Evolutionary conservation across 2,113 vertebrate genomes (phyloP), one percentile per base, ranked within the genome.

Genomic region (Neolamprologus sp.): DNA sequence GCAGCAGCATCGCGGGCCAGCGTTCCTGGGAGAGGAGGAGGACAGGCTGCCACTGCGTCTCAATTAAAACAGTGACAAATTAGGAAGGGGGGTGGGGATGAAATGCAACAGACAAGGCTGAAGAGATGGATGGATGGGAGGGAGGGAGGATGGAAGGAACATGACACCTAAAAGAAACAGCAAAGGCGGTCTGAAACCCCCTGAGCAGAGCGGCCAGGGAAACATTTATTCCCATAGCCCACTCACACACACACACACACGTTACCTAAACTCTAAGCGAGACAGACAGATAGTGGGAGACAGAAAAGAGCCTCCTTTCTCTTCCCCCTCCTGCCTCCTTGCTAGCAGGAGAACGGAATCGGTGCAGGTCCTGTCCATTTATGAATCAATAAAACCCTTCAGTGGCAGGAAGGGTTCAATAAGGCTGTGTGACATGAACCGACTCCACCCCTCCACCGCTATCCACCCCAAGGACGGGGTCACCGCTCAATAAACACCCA

Each of bases 331-430:
- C 57, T 80, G 75, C 75, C 28, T 47, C 42, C 42, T 19, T 75
- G 71, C 42, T 75, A 31, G 42, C 71, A 45, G 35, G 35, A 82
- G 68, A 78, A 31, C 33, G 16, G 68, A 82, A 79, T 89, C 85
- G 75, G 87, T 82, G 63, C 58, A 63, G 80, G 33, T 85, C 80
- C 83, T 28, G 40, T 90, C 47, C 80, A 73, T 82, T 82, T 91
- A 87, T 93, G 89, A 91, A 94, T 95, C 94, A 88, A 94, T 93
- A 89, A 89, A 71, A 55, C 86, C 83, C 89, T 86, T 81, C 54
- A 68, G 55, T 80, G 75, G 85, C 83, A 92, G 75, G 71, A 90
- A 85, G 63, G 65, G 91, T 89, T 94, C 88, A 90, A 93, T 93
- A 87, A 89, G 21, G 45, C 82, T 83, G 55, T 37, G 79, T 63